Evolutionary conservation across 2,113 vertebrate genomes (phyloP).

Genomic region (Mugil cephalus): DNA sequence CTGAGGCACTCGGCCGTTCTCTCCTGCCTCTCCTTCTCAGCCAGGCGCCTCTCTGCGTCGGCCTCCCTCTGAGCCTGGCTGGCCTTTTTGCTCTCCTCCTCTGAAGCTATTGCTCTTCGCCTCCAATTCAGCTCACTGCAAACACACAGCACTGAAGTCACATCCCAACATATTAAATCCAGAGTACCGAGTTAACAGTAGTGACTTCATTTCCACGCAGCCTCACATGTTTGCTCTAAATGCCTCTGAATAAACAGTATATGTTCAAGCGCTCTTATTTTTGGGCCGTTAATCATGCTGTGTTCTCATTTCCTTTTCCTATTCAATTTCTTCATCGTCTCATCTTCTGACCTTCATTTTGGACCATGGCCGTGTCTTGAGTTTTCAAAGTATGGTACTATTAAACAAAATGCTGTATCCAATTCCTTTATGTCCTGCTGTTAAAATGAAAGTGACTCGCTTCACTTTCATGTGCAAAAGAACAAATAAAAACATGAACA

Average conservation of each 20-base stretch:
- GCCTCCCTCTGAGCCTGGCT: constrained; percentile 67
- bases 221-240: too few species aligned
- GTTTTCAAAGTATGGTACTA: too few species aligned
- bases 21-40: constrained; percentile 74
- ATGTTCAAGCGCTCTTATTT: not conserved
- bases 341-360: too few species aligned
- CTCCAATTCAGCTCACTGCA: constrained; percentile 71
- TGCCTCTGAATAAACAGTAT: too few species aligned
- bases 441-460: too few species aligned
- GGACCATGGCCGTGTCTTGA: too few species aligned
- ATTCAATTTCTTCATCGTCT: too few species aligned
- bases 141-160: constrained; percentile 1
- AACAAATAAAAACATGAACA: not conserved
- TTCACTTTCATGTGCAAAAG: too few species aligned
- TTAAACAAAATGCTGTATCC: too few species aligned
- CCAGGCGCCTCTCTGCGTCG: constrained; percentile 69
- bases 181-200: not conserved
- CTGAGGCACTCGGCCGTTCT: constrained; percentile 71
- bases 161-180: not conserved
- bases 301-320: not conserved
- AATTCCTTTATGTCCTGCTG: too few species aligned
- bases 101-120: constrained; percentile 59
- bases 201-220: not conserved
- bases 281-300: not conserved
- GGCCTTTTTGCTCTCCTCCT: constrained; percentile 71